Evolutionary conservation across 2,797 vertebrate genomes (phyloP), one percentile per base, ranked within the genome.

Genomic region (Mus minutoides): DNA sequence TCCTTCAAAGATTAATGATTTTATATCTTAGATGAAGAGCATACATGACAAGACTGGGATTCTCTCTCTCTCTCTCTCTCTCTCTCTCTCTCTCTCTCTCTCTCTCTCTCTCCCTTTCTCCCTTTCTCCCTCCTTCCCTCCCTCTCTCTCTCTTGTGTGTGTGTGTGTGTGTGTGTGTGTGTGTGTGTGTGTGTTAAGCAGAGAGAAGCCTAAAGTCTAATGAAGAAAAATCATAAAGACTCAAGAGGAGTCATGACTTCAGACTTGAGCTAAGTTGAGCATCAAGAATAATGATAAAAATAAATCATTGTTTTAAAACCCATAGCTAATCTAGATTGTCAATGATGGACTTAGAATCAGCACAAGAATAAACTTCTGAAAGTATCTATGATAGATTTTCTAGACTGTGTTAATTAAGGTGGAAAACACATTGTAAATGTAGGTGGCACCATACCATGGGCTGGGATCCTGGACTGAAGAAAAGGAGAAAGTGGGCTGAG

Each of bases 191-290:
- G 75, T 11, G 21, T 22, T 11, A 19, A 37, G 40, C 11, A 95
- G 8, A 77, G 21, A 73, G 34, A 54, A 37, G 5, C 19, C 29
- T 56, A 91, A 54, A 92, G 58, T 46, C 67, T 60, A 31, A 88
- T 3, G 49, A 56, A 91, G 37, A 64, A 0, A 79, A 89, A 43
- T 91, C 56, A 89, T 43, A 89, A 90, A 71, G 22, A 62, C 16
- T 40, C 1, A 82, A 84, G 19, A 73, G 37, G 62, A 83, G 64
- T 43, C 43, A 6, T 43, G 52, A 84, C 87, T 24, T 52, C 89
- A 95, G 79, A 88, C 52, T n/a, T 79, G 34, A 26, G 37, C 76
- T 89, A 56, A 94, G 56, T 62, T 95, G 67, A 94, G 26, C 49
- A 88, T 56, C n/a, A 79, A 31, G 77, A 78, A 96, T 29, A 95